phyloP scores from a whole-genome alignment of 2,888 invertebrate genomes.

The Notodonta ziczac region DNA sequence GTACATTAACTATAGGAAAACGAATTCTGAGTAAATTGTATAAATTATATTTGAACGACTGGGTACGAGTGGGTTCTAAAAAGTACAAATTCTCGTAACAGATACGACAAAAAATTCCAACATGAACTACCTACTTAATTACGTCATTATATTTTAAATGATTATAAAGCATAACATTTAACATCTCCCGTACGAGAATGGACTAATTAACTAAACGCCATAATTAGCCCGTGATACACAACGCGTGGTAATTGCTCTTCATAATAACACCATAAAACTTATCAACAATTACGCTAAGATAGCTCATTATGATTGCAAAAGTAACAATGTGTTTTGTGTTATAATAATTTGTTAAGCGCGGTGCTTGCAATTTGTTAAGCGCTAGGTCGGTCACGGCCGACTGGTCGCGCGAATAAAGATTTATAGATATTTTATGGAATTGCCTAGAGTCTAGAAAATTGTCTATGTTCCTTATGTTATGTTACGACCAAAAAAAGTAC shows the following conservation, averaged over 20 bases:
- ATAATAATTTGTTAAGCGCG: background rate
- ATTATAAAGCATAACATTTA: background rate
- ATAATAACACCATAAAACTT: slow-evolving; percentile 2
- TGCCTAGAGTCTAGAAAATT: no score
- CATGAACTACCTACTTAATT: no score
- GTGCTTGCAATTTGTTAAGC: background rate
- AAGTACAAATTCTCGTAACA: no score
- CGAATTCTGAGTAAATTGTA: no score
- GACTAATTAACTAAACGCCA: slow-evolving; percentile 1
- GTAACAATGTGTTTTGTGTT: background rate
- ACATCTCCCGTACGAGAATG: background rate
- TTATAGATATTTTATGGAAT: no score
- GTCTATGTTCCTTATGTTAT: no score
- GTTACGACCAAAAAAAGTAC: no score
- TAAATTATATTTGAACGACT: no score
- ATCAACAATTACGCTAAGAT: background rate
- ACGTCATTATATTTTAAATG: background rate
- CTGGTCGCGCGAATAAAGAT: background rate
- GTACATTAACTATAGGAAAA: no score
- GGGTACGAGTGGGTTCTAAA: no score
- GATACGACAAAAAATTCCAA: no score
- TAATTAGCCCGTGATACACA: slow-evolving; percentile 3
- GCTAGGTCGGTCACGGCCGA: background rate
- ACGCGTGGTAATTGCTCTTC: background rate
- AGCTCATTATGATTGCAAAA: background rate